Conservation (phyloP, 1,140 invertebrate genomes). For the Potamilus streckersoni region DNA sequence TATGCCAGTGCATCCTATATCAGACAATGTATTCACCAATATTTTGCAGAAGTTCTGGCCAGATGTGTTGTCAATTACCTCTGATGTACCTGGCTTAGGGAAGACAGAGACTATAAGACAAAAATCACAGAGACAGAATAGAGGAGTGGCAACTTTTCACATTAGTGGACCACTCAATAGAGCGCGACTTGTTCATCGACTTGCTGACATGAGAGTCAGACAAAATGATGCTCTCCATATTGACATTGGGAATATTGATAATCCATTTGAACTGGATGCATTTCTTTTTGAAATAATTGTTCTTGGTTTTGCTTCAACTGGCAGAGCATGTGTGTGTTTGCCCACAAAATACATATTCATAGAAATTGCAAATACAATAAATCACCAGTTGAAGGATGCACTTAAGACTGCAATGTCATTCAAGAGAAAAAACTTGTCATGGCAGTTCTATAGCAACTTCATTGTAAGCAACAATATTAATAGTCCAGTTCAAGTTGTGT, state of each 20-base stretch:
- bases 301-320: slow-evolving; percentile 20
- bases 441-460: slow-evolving; percentile 36
- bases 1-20: too few relatives aligned
- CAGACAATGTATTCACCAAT: too few relatives aligned
- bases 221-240: slow-evolving; percentile 29
- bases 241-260: slow-evolving; percentile 29
- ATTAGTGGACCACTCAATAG: not conserved
- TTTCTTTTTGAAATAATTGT: slow-evolving; percentile 41
- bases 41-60: too few relatives aligned
- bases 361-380: slow-evolving; percentile 40
- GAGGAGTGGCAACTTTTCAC: too few relatives aligned
- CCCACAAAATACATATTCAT: slow-evolving; percentile 27
- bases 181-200: slow-evolving; percentile 3
- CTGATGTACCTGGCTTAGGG: too few relatives aligned
- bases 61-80: too few relatives aligned
- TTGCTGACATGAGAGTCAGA: slow-evolving; percentile 2
- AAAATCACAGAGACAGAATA: too few relatives aligned
- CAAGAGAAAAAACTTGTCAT: slow-evolving; percentile 24
- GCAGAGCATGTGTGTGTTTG: slow-evolving; percentile 16
- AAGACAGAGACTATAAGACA: too few relatives aligned
- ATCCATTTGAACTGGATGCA: slow-evolving; percentile 28
- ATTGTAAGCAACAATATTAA: slow-evolving; percentile 27
- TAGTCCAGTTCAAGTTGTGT: slow-evolving; percentile 46
- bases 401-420: slow-evolving; percentile 33
- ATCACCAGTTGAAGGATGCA: slow-evolving; percentile 24